phyloP scores from a whole-genome alignment of 2,888 invertebrate species.

The Orchesellides sinensis region DNA sequence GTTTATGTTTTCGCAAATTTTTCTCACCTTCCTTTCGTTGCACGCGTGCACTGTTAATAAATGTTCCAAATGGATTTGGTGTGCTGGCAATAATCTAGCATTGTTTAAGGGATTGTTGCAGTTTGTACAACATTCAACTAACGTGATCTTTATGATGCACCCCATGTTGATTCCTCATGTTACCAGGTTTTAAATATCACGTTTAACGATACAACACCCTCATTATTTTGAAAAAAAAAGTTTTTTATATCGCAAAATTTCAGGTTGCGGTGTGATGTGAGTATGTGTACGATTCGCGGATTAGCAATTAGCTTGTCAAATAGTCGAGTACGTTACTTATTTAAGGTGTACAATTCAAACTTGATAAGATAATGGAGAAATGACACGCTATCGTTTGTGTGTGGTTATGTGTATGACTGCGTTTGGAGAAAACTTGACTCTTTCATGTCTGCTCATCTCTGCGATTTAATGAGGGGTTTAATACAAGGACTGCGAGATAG shows the following conservation, averaged over 20 bases:
- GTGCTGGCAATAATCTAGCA: neutral
- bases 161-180: neutral
- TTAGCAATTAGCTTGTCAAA: conserved; percentile 66
- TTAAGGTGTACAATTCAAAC: conserved; percentile 53
- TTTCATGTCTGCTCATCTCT: neutral
- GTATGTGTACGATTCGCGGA: conserved; percentile 57
- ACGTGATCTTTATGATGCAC: conserved; percentile 21
- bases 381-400: conserved; percentile 58
- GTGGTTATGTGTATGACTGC: no score
- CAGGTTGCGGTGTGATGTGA: conserved; percentile 38
- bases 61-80: conserved; percentile 4
- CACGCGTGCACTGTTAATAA: conserved; percentile 12
- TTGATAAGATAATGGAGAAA: conserved; percentile 68
- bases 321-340: conserved; percentile 60
- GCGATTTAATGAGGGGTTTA: neutral
- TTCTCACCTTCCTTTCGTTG: conserved; percentile 35
- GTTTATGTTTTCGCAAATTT: conserved; percentile 20
- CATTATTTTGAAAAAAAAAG: conserved; percentile 5
- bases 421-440: neutral
- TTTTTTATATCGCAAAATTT: conserved; percentile 16
- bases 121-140: neutral
- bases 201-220: conserved; percentile 20
- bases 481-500: neutral
- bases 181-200: conserved; percentile 8
- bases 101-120: no score